These are phyloP conservation scores for Odiellus spinosus DNA, from an alignment of 2,888 invertebrate species.

Conservation along the genomic window DNA sequence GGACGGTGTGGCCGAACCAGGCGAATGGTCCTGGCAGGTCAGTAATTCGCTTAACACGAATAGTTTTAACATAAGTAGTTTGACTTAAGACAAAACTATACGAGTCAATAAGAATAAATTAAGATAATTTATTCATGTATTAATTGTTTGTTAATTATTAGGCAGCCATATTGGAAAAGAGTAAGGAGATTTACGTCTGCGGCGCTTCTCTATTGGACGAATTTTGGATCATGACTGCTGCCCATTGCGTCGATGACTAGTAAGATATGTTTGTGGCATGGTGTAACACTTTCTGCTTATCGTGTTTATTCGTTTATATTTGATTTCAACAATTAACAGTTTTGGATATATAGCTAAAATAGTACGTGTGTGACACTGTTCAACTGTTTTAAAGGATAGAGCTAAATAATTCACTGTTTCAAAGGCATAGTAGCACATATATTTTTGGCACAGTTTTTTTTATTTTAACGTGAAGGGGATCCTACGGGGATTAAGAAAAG, in stretches of 20 bases:
- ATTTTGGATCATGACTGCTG: constrained; percentile 31
- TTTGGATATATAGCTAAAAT: too few species aligned
- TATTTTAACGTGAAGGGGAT: too few species aligned
- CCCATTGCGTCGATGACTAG: constrained; percentile 33
- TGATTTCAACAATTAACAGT: too few species aligned
- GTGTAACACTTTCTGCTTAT: not conserved
- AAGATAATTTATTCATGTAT: not conserved
- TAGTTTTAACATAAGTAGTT: not conserved
- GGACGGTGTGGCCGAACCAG: constrained; percentile 28
- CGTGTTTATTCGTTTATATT: not conserved
- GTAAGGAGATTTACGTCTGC: constrained; percentile 31
- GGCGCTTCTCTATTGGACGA: constrained; percentile 31
- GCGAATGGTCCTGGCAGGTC: constrained; percentile 35
- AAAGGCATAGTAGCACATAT: too few species aligned
- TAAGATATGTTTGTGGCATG: constrained; percentile 22
- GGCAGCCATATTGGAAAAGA: constrained; percentile 31
- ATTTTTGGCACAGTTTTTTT: too few species aligned
- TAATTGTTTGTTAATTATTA: constrained; percentile 19
- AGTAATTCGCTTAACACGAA: constrained; percentile 16
- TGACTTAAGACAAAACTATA: not conserved
- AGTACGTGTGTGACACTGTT: too few species aligned
- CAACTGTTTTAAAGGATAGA: too few species aligned
- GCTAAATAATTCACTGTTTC: too few species aligned
- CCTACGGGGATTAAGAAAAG: too few species aligned
- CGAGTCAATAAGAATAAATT: not conserved